Evolutionary conservation across 2,888 invertebrate genomes (phyloP).

Genomic region (Smittia sp.): DNA sequence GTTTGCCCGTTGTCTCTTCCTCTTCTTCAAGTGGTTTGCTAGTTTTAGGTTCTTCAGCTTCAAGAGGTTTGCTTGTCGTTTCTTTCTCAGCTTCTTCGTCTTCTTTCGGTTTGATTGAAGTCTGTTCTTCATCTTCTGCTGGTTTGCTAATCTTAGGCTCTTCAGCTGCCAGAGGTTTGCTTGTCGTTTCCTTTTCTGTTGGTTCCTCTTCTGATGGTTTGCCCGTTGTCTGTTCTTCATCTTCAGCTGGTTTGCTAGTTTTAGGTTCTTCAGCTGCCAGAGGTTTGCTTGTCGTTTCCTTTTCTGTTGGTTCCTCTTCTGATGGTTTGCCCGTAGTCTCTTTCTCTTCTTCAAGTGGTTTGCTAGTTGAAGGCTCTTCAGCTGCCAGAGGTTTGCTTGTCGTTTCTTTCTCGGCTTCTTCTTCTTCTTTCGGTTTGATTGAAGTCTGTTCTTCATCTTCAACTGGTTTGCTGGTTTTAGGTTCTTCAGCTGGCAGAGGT

Average conservation of each 20-base stretch:
- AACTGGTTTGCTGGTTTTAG: neutral
- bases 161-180: neutral
- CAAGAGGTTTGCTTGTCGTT: conserved; percentile 23
- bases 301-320: neutral
- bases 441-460: neutral
- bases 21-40: conserved; percentile 12
- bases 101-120: neutral
- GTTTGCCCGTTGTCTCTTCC: neutral
- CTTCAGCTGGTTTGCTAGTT: neutral
- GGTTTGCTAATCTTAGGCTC: neutral
- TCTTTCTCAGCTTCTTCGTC: neutral
- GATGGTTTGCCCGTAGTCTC: neutral
- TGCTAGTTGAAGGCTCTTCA: neutral
- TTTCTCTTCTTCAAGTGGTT: conserved; percentile 3
- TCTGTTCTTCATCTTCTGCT: neutral
- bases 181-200: neutral
- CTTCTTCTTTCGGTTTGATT: neutral
- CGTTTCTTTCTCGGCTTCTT: neutral
- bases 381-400: conserved; percentile 28
- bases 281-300: neutral
- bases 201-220: conserved; percentile 23
- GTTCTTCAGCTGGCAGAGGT: neutral
- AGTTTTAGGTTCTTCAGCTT: neutral
- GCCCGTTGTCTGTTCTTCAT: neutral
- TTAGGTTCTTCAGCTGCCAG: neutral